These are phyloP conservation scores for Mechanitis mazaeus DNA, from an alignment of 2,888 invertebrate genomes.

Conservation along the genomic window DNA sequence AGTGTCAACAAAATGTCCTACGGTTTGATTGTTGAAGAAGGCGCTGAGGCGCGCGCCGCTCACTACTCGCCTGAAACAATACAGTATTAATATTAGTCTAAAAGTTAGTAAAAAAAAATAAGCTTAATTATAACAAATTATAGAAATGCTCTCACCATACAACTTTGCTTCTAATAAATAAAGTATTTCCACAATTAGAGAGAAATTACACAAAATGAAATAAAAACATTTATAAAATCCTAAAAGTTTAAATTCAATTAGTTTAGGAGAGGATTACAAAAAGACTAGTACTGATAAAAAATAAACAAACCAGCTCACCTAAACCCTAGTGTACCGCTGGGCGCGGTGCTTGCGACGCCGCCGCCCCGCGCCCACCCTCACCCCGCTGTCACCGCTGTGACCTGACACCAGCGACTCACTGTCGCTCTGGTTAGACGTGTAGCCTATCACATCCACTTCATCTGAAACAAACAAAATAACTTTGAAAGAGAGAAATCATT, in stretches of 20 bases:
- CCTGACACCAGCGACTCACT: constrained; percentile 89
- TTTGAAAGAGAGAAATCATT: no score
- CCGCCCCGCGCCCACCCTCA: constrained; percentile 70
- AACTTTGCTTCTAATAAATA: no score
- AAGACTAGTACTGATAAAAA: background rate
- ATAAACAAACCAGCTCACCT: constrained; percentile 40
- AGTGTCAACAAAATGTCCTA: constrained; percentile 74
- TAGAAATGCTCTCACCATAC: no score
- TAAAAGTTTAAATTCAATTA: no score
- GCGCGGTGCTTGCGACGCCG: constrained; percentile 54
- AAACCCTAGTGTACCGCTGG: constrained; percentile 51
- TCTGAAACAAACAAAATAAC: constrained; percentile 72
- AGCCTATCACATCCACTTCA: constrained; percentile 91
- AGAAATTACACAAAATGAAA: background rate
- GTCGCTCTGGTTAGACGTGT: constrained; percentile 89
- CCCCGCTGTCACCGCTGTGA: constrained; percentile 78
- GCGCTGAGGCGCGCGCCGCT: constrained; percentile 49
- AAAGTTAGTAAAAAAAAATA: no score
- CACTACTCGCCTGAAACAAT: constrained; percentile 51
- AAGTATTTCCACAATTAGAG: no score
- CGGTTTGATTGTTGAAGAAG: constrained; percentile 49
- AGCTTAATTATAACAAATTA: no score
- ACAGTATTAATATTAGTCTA: background rate
- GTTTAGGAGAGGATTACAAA: background rate
- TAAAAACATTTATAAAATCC: background rate